Evolutionary conservation across 2,113 vertebrate species (phyloP), one percentile per base, ranked within the genome.

Genomic region (Toxotes jaculatrix): DNA sequence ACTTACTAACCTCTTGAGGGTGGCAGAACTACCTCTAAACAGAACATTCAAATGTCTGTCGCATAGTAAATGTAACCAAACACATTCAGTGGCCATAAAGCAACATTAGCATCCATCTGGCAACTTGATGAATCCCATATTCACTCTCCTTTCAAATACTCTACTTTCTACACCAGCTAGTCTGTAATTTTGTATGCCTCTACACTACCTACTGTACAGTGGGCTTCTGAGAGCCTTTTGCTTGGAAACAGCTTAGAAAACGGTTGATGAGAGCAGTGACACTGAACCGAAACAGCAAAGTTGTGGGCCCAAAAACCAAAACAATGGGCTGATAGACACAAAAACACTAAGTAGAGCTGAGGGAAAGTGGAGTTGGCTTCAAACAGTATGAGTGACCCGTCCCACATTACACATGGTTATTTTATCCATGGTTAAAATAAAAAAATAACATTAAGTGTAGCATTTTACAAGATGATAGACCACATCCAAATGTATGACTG

Each of bases 221-320:
- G 45, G 43, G 7, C 23, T 77, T 21, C 43, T 53, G 13, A 16
- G n/a, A 65, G 21, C 19, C 19, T 74, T 67, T 77, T 19, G 49
- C 59, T 21, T 27, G 7, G 21, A 8, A 56, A 36, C 47, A 16
- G 16, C n/a, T 59, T 59, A 27, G n/a, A 38, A 47, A 2, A 8
- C 4, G 13, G 11, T 14, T 45, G 47, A 49, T 43, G 61, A 23
- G 38, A 65, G n/a, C 62, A 65, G 40, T 65, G 38, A 27, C n/a
- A 43, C n/a, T 10, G 21, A 27, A 8, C 12, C 8, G 13, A 13
- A 13, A 23, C 21, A 4, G 8, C 14, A 23, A 4, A 43, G 21
- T 19, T 0, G 19, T 42, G 14, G 1, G 42, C 42, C 42, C 7
- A 9, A 31, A 66, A 66, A 9, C 23, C 42, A 66, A 47, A 66